Evolutionary conservation across 2,113 vertebrate species (phyloP), one percentile per base, ranked within the genome.

Genomic region (Ascaphus truei): DNA sequence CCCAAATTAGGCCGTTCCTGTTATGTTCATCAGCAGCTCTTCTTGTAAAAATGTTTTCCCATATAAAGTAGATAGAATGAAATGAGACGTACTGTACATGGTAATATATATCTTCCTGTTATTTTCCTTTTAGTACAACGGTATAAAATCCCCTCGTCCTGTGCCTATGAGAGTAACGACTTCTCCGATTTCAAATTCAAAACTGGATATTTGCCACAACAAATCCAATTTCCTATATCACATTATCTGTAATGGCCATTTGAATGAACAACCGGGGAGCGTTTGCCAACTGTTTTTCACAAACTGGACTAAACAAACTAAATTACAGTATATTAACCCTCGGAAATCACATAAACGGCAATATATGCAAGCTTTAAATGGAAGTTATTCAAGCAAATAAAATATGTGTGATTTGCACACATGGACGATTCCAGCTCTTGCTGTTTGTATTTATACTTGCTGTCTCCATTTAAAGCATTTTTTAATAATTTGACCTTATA

Each of bases 331-430:
- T 73, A 83, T 79, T 79, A 84, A 74, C 73, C 76, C 64, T 76
- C 61, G 57, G 22, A 48, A 80, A 71, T 72, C 68, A 68, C 43
- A 74, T 31, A 75, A 74, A 76, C 12, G 77, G 25, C 22, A 77
- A 75, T 80, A 79, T 69, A 78, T 71, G 31, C 48, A 71, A 60
- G 60, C 65, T 71, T 50, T 81, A 77, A 85, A 79, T 73, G 20
- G 37, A 77, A 85, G 67, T 62, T 45, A 72, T 76, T 48, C 27
- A 25, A 77, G 62, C 74, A 67, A 76, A 79, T 84, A 62, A 79
- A 68, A 77, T 83, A 43, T 73, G 73, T 73, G 82, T 78, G 48
- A 72, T 74, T 85, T 80, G 57, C 52, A 79, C 83, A 82, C 80
- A 53, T 56, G 71, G 76, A 74, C 71, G 41, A 76, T 77, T 72